phyloP scores from a whole-genome alignment of 2,113 vertebrate genomes.

The Petromus typicus region DNA sequence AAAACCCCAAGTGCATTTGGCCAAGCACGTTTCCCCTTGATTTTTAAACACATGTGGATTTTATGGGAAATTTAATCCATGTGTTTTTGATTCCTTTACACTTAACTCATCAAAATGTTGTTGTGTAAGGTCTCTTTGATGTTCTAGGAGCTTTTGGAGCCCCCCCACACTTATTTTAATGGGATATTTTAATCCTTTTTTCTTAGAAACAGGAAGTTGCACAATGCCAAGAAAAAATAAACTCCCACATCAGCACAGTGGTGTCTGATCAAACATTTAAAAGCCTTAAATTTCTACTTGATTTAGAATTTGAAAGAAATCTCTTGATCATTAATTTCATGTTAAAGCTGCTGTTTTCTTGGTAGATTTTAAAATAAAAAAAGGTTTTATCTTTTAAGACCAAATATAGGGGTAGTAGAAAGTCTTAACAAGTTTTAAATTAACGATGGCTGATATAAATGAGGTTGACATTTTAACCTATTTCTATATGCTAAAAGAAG shows the following conservation, averaged over 20 bases:
- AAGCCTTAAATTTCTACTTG: slow-evolving; percentile 48
- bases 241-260: slow-evolving; percentile 50
- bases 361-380: slow-evolving; percentile 52
- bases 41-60: slow-evolving; percentile 86
- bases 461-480: slow-evolving; percentile 14
- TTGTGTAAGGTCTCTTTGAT: slow-evolving; percentile 84
- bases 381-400: slow-evolving; percentile 28
- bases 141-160: slow-evolving; percentile 80
- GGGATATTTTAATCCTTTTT: slow-evolving; percentile 83
- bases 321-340: slow-evolving; percentile 61
- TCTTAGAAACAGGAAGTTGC: slow-evolving; percentile 84
- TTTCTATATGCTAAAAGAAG: not conserved
- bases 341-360: slow-evolving; percentile 63
- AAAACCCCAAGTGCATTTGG: slow-evolving; percentile 82
- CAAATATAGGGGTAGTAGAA: slow-evolving; percentile 34
- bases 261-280: slow-evolving; percentile 69
- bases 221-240: slow-evolving; percentile 77
- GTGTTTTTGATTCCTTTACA: slow-evolving; percentile 85
- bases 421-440: slow-evolving; percentile 51
- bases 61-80: slow-evolving; percentile 86
- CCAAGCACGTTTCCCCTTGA: slow-evolving; percentile 82
- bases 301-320: slow-evolving; percentile 58
- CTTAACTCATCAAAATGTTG: slow-evolving; percentile 86
- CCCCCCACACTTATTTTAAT: slow-evolving; percentile 17
- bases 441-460: not conserved